Evolutionary conservation across 2,797 vertebrate genomes (phyloP).

Genomic region (Chloroceryle amazona): DNA sequence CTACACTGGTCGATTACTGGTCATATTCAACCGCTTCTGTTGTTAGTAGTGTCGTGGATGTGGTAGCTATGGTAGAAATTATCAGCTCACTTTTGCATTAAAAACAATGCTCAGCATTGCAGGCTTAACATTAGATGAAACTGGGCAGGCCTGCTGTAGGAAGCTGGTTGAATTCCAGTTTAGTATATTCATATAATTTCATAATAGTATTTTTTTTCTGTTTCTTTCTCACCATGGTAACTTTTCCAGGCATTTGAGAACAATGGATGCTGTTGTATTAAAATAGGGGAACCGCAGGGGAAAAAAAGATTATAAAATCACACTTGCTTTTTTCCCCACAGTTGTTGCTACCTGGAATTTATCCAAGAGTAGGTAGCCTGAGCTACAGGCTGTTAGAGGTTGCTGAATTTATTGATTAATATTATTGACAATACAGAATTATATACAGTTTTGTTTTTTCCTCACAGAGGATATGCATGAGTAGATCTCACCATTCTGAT

Average conservation of each 20-base stretch:
- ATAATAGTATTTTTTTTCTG: not conserved
- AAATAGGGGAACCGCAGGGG: not conserved
- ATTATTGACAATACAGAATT: not conserved
- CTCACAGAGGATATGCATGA: not conserved
- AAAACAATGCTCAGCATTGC: not conserved
- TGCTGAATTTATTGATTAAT: not conserved
- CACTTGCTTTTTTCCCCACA: not conserved
- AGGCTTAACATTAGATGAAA: not conserved
- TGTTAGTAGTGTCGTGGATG: not conserved
- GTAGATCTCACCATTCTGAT: not conserved
- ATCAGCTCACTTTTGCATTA: not conserved
- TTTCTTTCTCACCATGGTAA: not conserved
- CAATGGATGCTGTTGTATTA: not conserved
- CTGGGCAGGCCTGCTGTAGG: not conserved
- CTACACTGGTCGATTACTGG: fast-evolving
- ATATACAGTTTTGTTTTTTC: not conserved
- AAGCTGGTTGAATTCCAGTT: not conserved
- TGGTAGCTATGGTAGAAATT: not conserved
- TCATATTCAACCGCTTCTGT: not conserved
- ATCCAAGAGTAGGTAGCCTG: not conserved
- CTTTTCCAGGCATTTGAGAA: not conserved
- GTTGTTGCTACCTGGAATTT: not conserved
- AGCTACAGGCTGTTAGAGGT: not conserved
- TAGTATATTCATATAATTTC: not conserved
- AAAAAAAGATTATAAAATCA: not conserved